Percentiles rank a stretch among this genome's conserved stretches.
Conservation (phyloP, 1,140 invertebrate genomes). For the Lucilia sericata region DNA sequence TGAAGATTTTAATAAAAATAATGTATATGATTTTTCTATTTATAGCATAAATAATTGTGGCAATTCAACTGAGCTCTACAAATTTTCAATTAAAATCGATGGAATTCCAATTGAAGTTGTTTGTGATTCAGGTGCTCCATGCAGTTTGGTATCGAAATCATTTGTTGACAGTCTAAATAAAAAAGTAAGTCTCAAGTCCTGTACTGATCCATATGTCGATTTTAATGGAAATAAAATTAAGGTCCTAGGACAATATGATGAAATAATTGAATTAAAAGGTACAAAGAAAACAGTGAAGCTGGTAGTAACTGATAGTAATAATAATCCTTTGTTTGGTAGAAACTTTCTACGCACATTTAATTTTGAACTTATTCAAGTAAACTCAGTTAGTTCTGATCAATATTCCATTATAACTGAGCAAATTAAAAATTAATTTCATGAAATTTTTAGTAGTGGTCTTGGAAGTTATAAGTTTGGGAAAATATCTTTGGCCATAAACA, state of each 20-base stretch:
- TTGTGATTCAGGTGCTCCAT: slow-evolving; percentile 41
- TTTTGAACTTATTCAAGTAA: slow-evolving; percentile 44
- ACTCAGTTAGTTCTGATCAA: slow-evolving; percentile 45
- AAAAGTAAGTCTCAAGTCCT: slow-evolving; percentile 30
- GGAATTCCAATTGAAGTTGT: slow-evolving; percentile 24
- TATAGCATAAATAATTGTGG: slow-evolving; percentile 27
- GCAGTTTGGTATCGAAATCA: slow-evolving; percentile 41
- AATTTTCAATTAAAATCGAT: slow-evolving; percentile 26
- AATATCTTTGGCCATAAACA: slow-evolving; percentile 36
- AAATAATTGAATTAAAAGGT: slow-evolving; percentile 29
- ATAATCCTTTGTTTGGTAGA: slow-evolving; percentile 41
- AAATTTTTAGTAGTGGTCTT: slow-evolving; percentile 33
- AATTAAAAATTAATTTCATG: slow-evolving; percentile 38
- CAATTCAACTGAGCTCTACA: slow-evolving; percentile 31
- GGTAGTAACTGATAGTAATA: slow-evolving; percentile 5
- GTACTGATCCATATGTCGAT: slow-evolving; percentile 39
- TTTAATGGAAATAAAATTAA: slow-evolving; percentile 46
- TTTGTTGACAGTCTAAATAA: slow-evolving; percentile 42
- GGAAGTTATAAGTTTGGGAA: slow-evolving; percentile 37
- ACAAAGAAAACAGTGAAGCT: slow-evolving; percentile 1
- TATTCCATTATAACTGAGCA: too few relatives aligned
- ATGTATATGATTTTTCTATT: slow-evolving; percentile 40
- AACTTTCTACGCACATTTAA: slow-evolving; percentile 42
- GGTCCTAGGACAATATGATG: slow-evolving; percentile 39
- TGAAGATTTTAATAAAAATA: slow-evolving; percentile 29